Conservation (phyloP, 2,888 invertebrate genomes). For the Zygaena filipendulae region DNA sequence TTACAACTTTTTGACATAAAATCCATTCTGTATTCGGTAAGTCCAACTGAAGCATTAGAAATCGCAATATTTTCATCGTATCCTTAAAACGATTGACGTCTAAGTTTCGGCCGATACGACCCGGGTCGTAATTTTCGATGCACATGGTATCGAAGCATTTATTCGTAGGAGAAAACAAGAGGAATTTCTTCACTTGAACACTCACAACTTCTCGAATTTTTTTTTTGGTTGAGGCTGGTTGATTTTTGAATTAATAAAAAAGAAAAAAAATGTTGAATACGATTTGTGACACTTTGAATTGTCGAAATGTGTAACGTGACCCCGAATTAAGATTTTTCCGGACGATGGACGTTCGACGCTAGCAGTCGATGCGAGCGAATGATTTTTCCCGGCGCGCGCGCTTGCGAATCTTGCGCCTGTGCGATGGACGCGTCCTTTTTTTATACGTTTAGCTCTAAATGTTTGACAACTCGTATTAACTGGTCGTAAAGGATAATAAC, state of each 20-base stretch:
- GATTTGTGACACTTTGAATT: too few species aligned
- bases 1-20: constrained; percentile 29
- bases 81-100: constrained; percentile 23
- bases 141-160: constrained; percentile 12
- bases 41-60: constrained; percentile 25
- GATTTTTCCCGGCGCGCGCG: constrained; percentile 48
- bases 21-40: constrained; percentile 38
- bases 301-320: too few species aligned
- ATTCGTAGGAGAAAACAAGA: too few species aligned
- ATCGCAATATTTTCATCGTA: constrained; percentile 25
- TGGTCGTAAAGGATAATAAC: constrained; percentile 62
- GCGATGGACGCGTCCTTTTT: constrained; percentile 48
- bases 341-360: constrained; percentile 43
- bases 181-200: too few species aligned
- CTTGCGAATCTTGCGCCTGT: constrained; percentile 35
- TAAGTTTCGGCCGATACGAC: too few species aligned
- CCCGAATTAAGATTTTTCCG: too few species aligned
- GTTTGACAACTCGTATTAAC: constrained; percentile 53
- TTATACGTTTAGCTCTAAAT: constrained; percentile 54
- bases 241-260: too few species aligned
- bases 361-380: constrained; percentile 46
- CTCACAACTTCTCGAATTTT: too few species aligned
- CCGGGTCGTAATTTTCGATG: constrained; percentile 6
- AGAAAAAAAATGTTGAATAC: too few species aligned
- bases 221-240: too few species aligned